Evolutionary conservation across 1,140 invertebrate genomes (phyloP), one percentile per base, ranked within the genome.

Genomic region (Drosophila kikkawai): DNA sequence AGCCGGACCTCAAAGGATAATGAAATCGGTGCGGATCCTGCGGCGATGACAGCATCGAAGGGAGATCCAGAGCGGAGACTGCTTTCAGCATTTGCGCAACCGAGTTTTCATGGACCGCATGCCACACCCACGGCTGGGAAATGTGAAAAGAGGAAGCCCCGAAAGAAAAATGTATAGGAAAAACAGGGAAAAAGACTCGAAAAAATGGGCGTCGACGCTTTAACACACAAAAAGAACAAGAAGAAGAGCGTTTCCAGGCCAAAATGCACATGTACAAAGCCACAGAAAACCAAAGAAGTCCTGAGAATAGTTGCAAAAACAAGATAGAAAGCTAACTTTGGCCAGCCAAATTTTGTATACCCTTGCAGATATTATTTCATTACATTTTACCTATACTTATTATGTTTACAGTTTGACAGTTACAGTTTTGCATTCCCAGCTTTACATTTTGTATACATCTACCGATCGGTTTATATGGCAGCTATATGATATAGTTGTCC

Each of bases 31-130:
- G 13, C 36, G 37, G 36, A 75, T 77, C 80, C 48, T 61, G 66
- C 37, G 42, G 79, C 83, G 90, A 73, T 91, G 90, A 91, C 91
- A 92, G 82, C 71, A 91, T 91, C 75, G 78, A 84, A 82, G 87
- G 74, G 22, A 58, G 19, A 58, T 39, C 41, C 37, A n/a, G 26
- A 39, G 19, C 42, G 19, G 5, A 22, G 47, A 39, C 22, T 58
- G 50, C 57, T 58, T 68, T 68, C 19, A 39, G 17, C 26, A 41
- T 73, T 73, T 68, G 60, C 60, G 67, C 67, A 73, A 73, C 69
- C 45, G 32, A 73, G 70, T 59, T 73, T 59, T 34, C 69, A 50
- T 74, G 55, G 37, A 60, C 68, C 70, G 55, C 69, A 73, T 60
- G 67, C 68, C 67, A 71, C 67, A 73, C 70, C 55, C 68, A 74